Evolutionary conservation across 1,140 invertebrate genomes (phyloP), one percentile per base, ranked within the genome.

Genomic region (Drosophila seguyi): DNA sequence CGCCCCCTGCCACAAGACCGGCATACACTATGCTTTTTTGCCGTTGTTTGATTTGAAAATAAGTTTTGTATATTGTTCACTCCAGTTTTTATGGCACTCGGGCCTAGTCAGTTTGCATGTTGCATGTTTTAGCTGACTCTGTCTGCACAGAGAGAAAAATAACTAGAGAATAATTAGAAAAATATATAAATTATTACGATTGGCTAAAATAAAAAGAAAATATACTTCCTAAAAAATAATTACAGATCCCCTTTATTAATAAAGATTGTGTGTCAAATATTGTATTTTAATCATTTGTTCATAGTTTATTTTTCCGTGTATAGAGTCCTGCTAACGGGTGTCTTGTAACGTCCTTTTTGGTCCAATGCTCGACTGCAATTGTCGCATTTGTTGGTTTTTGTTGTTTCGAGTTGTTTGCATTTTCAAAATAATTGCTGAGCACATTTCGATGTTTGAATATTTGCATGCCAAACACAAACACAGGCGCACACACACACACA

Each of bases 41-140:
- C 65, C 60, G 47, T 80, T 87, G 72, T 87, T 87, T 87, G 84
- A 83, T 88, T 87, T 87, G 72, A 77, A 67, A 87, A 87, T 83
- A 83, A 87, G 71, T 87, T 78, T 81, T 81, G 60, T 77, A 75
- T 58, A 79, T 50, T 78, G 55, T 77, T 78, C 74, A 78, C 75
- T 78, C 75, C 74, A 78, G 74, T 78, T 78, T 78, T 71, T 77
- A 76, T 77, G 63, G 74, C 48, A 68, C 62, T 76, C 48, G 62
- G 45, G 75, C 56, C 66, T 50, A 72, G 52, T 56, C 66, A 42
- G 56, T 77, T 75, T 74, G 72, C 72, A 76, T 61, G 67, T 73
- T 76, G 61, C 57, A 73, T 61, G 45, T 59, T 74, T 22, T 29
- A 48, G 31, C 38, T 60, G 25, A 29, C 27, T 55, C 34, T 29